phyloP scores from a whole-genome alignment of 2,113 vertebrate genomes.

The Plotosus lineatus region DNA sequence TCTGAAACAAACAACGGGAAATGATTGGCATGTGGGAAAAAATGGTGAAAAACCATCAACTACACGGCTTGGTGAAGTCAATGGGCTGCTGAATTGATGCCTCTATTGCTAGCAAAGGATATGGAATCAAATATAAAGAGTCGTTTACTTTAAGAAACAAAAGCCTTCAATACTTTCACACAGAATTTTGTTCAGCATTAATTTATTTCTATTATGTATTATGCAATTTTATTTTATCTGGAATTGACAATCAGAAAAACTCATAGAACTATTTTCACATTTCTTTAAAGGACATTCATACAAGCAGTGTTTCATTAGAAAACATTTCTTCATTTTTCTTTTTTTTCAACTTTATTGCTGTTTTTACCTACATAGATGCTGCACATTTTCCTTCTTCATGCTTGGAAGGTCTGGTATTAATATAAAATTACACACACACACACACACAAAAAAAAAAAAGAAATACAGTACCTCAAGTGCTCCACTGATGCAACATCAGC shows the following conservation, averaged over 20 bases:
- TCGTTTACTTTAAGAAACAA: not conserved
- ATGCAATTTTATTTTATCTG: no score
- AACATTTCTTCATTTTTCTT: not conserved
- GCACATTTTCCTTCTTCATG: not conserved
- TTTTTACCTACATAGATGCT: not conserved
- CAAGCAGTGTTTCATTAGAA: not conserved
- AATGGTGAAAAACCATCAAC: not conserved
- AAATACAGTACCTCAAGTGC: not conserved
- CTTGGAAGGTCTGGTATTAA: not conserved
- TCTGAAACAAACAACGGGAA: not conserved
- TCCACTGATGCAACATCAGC: slow-evolving; percentile 7
- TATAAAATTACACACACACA: slow-evolving; percentile 8
- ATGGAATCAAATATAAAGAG: not conserved
- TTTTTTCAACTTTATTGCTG: not conserved
- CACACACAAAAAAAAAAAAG: no score
- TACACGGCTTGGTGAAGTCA: not conserved
- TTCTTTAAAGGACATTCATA: not conserved
- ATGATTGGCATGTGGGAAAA: no score
- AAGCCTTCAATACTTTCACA: not conserved
- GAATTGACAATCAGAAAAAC: no score
- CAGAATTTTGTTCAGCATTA: not conserved
- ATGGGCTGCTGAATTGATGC: not conserved
- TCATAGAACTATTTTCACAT: not conserved
- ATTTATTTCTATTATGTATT: not conserved
- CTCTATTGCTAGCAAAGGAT: not conserved